Evolutionary conservation across 2,113 vertebrate genomes (phyloP).

Genomic region (Paradoxurus hermaphroditus): DNA sequence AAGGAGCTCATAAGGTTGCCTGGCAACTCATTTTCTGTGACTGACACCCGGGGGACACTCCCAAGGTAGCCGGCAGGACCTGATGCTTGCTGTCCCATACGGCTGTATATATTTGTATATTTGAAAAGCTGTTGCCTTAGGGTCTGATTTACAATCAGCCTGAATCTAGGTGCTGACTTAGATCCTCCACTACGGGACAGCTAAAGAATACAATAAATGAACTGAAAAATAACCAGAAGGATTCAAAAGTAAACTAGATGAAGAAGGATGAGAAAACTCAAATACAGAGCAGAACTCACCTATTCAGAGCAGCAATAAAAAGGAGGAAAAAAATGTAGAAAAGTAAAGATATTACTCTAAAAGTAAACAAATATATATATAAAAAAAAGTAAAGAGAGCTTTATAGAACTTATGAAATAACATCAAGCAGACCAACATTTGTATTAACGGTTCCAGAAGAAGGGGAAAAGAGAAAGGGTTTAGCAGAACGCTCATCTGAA

Average conservation of each 20-base stretch:
- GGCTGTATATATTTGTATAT: not conserved
- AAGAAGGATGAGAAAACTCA: not conserved
- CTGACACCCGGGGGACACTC: not conserved
- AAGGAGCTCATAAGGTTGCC: not conserved
- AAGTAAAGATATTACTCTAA: no score
- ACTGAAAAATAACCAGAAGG: not conserved
- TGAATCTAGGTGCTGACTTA: not conserved
- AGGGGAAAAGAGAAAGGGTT: not conserved
- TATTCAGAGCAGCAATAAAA: not conserved
- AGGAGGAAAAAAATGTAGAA: not conserved
- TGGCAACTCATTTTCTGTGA: not conserved
- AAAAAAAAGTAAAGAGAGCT: no score
- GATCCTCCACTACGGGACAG: not conserved
- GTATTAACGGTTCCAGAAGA: not conserved
- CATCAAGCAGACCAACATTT: not conserved
- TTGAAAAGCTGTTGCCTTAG: not conserved
- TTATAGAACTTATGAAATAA: not conserved
- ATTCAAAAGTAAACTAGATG: not conserved
- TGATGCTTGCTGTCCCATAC: not conserved
- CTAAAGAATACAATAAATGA: not conserved
- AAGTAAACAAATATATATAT: no score
- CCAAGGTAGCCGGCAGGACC: not conserved
- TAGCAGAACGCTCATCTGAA: not conserved
- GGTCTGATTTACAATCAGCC: not conserved
- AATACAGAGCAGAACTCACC: not conserved